These are phyloP conservation scores for Sphenodon punctatus DNA, from an alignment of 2,797 vertebrate genomes.

Conservation along the genomic window DNA sequence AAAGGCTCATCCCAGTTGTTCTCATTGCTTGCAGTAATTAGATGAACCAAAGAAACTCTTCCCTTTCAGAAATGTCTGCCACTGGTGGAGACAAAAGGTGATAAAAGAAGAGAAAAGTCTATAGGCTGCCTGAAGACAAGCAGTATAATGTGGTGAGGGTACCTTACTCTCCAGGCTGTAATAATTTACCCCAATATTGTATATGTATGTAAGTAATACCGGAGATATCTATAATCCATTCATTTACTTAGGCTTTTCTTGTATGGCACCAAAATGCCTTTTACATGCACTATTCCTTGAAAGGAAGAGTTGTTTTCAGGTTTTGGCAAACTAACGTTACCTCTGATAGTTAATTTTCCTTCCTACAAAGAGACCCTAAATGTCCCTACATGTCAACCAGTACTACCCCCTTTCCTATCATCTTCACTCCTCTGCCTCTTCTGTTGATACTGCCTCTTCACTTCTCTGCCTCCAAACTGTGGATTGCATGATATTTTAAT, in stretches of 20 bases:
- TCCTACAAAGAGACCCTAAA: neutral
- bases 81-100: neutral
- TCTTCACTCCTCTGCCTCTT: too few species aligned
- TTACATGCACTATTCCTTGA: constrained; percentile 25
- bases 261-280: constrained; percentile 41
- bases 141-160: constrained; percentile 62
- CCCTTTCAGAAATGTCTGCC: neutral
- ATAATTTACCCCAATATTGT: constrained; percentile 54
- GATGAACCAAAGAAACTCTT: neutral
- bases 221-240: constrained; percentile 29
- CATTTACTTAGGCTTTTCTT: constrained; percentile 42
- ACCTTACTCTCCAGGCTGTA: constrained; percentile 49
- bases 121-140: constrained; percentile 34
- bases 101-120: too few species aligned
- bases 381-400: neutral
- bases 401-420: neutral
- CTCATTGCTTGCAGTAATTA: neutral
- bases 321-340: neutral
- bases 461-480: too few species aligned
- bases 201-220: constrained; percentile 38
- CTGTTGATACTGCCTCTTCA: too few species aligned
- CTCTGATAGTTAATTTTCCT: neutral
- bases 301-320: constrained; percentile 21
- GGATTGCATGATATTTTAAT: rapidly evolving
- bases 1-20: neutral